Conservation (phyloP, 2,113 vertebrate genomes). For the Pterocles burchelli region DNA sequence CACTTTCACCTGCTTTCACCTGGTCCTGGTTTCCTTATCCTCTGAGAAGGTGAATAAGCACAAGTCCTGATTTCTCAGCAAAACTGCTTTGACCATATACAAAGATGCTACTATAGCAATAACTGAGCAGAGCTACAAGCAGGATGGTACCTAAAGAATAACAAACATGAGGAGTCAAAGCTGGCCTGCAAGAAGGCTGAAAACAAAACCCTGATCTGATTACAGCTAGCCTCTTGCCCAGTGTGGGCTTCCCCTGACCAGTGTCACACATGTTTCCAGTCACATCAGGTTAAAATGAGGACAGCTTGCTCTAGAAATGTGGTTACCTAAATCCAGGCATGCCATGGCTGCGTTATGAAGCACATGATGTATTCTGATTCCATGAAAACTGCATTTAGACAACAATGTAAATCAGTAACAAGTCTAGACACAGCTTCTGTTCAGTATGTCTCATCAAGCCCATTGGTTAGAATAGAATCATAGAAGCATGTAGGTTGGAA, state of each 20-base stretch:
- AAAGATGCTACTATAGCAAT: background rate
- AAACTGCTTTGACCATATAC: background rate
- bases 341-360: rapidly evolving
- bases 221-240: background rate
- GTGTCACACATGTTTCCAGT: background rate
- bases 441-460: background rate
- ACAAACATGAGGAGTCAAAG: background rate
- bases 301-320: background rate
- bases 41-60: background rate
- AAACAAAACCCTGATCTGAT: background rate
- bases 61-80: background rate
- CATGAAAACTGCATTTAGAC: background rate
- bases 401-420: background rate
- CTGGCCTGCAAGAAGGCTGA: background rate
- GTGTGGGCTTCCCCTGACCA: background rate
- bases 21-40: background rate
- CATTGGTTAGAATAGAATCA: background rate
- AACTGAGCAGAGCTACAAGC: background rate
- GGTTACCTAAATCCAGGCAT: background rate
- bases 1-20: background rate
- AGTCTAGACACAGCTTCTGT: background rate
- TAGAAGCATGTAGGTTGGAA: no score
- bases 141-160: background rate
- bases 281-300: background rate
- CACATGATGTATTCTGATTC: background rate